A percentile compares a stretch with the other conserved stretches of the same genome.
phyloP scores from a whole-genome alignment of 2,888 invertebrate species.

The Stratiomys singularior region DNA sequence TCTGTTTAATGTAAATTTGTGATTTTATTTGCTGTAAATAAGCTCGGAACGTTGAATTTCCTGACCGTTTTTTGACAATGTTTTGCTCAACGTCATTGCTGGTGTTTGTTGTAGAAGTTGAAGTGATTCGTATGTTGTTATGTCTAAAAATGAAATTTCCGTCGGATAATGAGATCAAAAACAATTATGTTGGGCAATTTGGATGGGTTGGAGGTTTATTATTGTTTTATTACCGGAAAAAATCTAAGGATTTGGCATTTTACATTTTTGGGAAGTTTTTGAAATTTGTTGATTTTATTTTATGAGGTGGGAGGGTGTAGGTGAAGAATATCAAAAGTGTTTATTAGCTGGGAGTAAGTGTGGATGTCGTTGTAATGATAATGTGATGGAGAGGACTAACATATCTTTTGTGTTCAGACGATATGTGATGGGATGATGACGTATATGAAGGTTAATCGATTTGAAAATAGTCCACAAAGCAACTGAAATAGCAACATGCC shows the following conservation, averaged over 20 bases:
- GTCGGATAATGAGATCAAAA: slow-evolving; percentile 12
- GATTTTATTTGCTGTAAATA: slow-evolving; percentile 36
- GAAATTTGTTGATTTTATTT: background rate
- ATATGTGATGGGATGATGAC: too few species aligned
- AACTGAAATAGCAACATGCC: too few species aligned
- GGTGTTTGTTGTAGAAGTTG: background rate
- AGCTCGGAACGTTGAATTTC: slow-evolving; percentile 26
- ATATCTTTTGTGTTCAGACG: too few species aligned
- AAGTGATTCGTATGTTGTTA: background rate
- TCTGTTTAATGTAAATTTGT: slow-evolving; percentile 29
- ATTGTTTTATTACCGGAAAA: slow-evolving; percentile 2
- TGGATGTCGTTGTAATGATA: too few species aligned
- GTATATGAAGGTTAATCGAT: too few species aligned
- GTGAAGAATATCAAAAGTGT: background rate
- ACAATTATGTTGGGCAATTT: slow-evolving; percentile 20
- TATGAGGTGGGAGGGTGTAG: background rate
- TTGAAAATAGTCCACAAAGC: too few species aligned
- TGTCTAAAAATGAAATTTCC: background rate
- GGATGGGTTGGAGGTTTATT: background rate
- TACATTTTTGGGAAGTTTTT: background rate
- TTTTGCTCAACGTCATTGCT: background rate
- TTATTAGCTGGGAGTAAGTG: background rate
- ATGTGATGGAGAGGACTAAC: too few species aligned
- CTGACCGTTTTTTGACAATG: background rate
- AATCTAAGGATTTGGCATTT: background rate